Percentiles rank a stretch among this genome's conserved stretches.
Conservation (phyloP, 1,140 invertebrate species). For the Nymphalis io region DNA sequence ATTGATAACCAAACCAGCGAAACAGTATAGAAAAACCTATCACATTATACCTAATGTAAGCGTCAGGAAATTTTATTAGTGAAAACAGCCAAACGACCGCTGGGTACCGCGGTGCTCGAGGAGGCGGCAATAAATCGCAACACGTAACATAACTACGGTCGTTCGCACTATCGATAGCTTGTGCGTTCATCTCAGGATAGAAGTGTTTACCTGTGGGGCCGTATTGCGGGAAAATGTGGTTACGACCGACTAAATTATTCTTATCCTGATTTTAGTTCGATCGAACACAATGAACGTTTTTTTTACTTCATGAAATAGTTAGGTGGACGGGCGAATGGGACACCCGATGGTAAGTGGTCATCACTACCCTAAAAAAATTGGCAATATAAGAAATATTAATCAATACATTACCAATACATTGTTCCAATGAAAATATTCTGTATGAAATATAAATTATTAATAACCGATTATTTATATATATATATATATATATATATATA, state of each 20-base stretch:
- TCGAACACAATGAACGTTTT: not conserved
- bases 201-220: constrained; percentile 19
- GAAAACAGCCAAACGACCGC: constrained; percentile 54
- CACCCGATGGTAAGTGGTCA: too few relatives aligned
- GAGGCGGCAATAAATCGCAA: constrained; percentile 58
- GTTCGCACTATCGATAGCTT: constrained; percentile 62
- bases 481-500: too few relatives aligned
- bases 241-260: constrained; percentile 6
- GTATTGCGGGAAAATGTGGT: constrained; percentile 13
- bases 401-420: too few relatives aligned
- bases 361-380: too few relatives aligned
- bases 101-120: not conserved
- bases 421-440: too few relatives aligned
- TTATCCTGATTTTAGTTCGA: constrained; percentile 3
- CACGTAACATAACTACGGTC: constrained; percentile 41
- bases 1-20: not conserved
- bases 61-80: constrained; percentile 59
- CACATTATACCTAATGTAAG: constrained; percentile 40
- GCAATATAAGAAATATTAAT: too few relatives aligned
- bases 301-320: too few relatives aligned
- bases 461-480: too few relatives aligned
- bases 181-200: constrained; percentile 29
- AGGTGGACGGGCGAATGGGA: too few relatives aligned
- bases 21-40: constrained; percentile 25
- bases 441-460: too few relatives aligned